These are phyloP conservation scores for Muscina levida DNA, from an alignment of 2,888 invertebrate genomes.

Conservation along the genomic window DNA sequence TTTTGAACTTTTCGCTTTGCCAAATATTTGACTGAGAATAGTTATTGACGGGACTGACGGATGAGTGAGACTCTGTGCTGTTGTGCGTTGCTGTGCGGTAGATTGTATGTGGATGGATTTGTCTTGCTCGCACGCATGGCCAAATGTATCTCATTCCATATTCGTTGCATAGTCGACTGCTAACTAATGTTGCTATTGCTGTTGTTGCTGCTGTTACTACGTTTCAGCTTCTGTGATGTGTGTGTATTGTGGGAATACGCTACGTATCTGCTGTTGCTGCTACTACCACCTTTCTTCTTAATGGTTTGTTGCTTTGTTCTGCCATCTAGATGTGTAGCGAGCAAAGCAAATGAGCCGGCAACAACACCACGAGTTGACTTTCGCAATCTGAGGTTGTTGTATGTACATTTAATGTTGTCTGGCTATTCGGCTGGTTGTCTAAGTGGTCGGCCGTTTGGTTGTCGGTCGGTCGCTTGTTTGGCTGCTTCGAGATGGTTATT, in stretches of 20 bases:
- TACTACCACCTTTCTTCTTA: conserved; percentile 29
- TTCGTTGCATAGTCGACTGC: conserved; percentile 67
- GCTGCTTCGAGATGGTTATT: not conserved
- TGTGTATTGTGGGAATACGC: not conserved
- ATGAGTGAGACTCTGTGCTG: not conserved
- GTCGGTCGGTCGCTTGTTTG: not conserved
- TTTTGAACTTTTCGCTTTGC: conserved; percentile 10
- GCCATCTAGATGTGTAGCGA: not conserved
- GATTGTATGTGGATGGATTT: conserved; percentile 46
- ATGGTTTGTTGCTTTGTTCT: conserved; percentile 28
- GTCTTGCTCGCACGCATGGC: conserved; percentile 57
- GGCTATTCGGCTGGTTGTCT: conserved; percentile 15
- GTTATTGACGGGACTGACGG: conserved; percentile 15
- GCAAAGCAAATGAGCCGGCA: conserved; percentile 20
- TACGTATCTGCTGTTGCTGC: conserved; percentile 13
- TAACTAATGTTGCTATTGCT: conserved; percentile 56
- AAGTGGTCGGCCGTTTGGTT: conserved; percentile 5
- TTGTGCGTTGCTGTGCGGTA: not conserved
- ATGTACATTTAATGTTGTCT: conserved; percentile 21
- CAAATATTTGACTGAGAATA: conserved; percentile 32
- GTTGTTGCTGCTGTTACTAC: conserved; percentile 42
- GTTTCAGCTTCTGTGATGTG: not conserved
- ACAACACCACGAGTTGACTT: conserved; percentile 13
- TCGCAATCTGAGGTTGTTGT: conserved; percentile 14
- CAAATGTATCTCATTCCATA: conserved; percentile 63